These are phyloP conservation scores for Acipenser oxyrinchus DNA, from an alignment of 2,797 vertebrate genomes.

Conservation along the genomic window DNA sequence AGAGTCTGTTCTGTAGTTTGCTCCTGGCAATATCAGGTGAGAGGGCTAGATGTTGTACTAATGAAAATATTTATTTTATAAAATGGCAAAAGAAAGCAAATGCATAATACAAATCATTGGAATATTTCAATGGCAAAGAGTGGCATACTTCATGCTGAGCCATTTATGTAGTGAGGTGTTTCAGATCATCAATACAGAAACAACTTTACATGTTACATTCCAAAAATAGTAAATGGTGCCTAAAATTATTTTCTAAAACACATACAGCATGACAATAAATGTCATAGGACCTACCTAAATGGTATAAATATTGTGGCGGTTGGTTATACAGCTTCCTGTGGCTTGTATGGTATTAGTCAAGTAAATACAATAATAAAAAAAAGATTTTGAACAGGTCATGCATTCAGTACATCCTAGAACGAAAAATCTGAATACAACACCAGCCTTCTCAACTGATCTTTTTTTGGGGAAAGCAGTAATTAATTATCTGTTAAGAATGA, in stretches of 20 bases:
- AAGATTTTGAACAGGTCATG: background rate
- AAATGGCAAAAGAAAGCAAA: no score
- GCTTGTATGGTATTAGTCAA: constrained; percentile 7
- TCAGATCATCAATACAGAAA: background rate
- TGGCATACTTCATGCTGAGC: no score
- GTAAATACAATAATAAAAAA: constrained; percentile 12
- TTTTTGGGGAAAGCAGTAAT: constrained; percentile 59
- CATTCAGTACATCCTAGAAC: constrained; percentile 22
- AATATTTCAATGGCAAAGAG: no score
- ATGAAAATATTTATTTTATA: no score
- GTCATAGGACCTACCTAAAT: background rate
- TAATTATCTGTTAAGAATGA: constrained; percentile 62
- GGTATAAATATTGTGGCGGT: constrained; percentile 14
- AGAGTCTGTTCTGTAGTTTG: constrained; percentile 62
- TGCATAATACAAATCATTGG: no score
- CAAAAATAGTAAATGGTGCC: constrained; percentile 9
- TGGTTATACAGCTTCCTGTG: constrained; percentile 18
- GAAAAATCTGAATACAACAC: constrained; percentile 29
- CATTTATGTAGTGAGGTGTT: no score
- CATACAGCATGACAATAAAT: background rate
- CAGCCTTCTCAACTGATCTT: constrained; percentile 49
- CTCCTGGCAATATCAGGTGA: constrained; percentile 70
- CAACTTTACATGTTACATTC: constrained; percentile 4
- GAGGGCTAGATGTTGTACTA: no score
- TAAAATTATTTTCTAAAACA: constrained; percentile 5